Conservation (phyloP, 2,888 invertebrate species). For the Schizaphis graminum region DNA sequence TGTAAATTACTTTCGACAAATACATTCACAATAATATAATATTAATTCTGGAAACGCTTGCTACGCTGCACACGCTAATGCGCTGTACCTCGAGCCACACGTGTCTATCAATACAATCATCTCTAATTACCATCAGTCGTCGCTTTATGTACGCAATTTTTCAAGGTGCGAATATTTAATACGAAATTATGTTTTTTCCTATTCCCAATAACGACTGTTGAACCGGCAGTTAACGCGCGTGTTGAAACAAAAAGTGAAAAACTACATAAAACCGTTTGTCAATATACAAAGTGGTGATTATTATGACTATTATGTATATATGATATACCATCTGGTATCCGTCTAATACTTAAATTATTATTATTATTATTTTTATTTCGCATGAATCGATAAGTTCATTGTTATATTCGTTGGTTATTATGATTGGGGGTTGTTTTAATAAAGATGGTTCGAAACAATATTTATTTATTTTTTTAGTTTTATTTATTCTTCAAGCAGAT, state of each 20-base stretch:
- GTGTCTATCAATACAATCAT: slow-evolving; percentile 58
- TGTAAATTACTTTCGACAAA: slow-evolving; percentile 2
- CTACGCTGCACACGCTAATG: neutral
- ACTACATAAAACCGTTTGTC: neutral
- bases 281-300: neutral
- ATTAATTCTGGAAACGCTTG: slow-evolving; percentile 44
- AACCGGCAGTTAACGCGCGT: neutral
- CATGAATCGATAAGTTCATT: neutral
- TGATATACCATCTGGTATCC: neutral
- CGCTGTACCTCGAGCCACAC: neutral
- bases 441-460: neutral
- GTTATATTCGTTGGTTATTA: neutral
- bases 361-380: neutral
- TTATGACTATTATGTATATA: neutral
- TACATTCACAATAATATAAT: neutral
- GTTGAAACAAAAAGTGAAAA: neutral
- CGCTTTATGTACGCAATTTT: slow-evolving; percentile 24
- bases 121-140: slow-evolving; percentile 30
- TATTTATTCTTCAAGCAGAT: too few relatives aligned
- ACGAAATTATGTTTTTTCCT: slow-evolving; percentile 21
- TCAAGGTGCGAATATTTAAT: slow-evolving; percentile 56
- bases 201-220: neutral
- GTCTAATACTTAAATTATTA: neutral
- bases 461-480: too few relatives aligned
- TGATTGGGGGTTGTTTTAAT: neutral